Evolutionary conservation across 2,888 invertebrate genomes (phyloP), one percentile per base, ranked within the genome.

Genomic region (Parthenolecanium corni): DNA sequence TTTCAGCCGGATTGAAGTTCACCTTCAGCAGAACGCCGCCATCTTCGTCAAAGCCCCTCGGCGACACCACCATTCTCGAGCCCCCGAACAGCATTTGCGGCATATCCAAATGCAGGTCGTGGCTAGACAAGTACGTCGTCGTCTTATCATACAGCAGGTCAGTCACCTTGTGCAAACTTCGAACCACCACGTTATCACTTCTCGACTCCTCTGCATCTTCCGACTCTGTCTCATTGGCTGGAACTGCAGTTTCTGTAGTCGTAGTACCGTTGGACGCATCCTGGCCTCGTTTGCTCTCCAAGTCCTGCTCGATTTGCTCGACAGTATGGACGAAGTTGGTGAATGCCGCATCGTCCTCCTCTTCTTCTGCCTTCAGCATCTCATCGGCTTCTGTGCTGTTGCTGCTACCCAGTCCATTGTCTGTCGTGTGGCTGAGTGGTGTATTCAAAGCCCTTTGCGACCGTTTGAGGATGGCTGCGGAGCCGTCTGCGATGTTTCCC

Each of bases 1-100:
- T 47, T 31, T 63, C 64, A 11, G 65, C 66, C 21, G 67, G 65
- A 42, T 68, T 57, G 42, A 70, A 67, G 64, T 88, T 87, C 64
- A 89, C 72, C 68, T 86, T 85, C 3, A 89, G 78, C 16, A 88
- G 72, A 0, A 87, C 84, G 2, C 71, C 72, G 0, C 88, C 89
- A 65, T 81, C 83, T 58, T 81, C 83, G 61, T 84, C 85, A 49
- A 88, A 73, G 0, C 83, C 80, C 20, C 82, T 76, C 0, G 89
- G 89, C 11, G 87, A 86, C 21, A 63, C 52, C 4, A 40, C 21
- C 31, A 63, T 16, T 47, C 44, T 52, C 6, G 63, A 47, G 5
- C 63, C 87, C 47, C 85, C 81, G 71, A 87, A 87, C 70, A 87
- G 76, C 62, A 80, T 76, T 65, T 85, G 82, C 0, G 89, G 89